phyloP scores from a whole-genome alignment of 1,140 invertebrate species.

The Eciton burchellii region DNA sequence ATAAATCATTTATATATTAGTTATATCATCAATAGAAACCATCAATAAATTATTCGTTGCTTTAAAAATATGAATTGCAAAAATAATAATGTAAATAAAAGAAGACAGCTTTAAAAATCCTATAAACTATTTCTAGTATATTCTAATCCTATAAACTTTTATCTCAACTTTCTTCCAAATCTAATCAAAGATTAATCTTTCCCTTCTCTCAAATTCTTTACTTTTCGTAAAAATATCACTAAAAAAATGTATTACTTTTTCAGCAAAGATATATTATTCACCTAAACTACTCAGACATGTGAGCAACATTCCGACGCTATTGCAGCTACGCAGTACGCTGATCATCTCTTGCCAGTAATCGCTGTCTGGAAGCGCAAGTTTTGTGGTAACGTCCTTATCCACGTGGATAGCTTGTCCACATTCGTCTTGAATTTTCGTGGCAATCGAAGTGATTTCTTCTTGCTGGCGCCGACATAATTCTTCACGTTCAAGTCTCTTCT shows the following conservation, averaged over 20 bases:
- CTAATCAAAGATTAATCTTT: too few relatives aligned
- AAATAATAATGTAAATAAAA: not conserved
- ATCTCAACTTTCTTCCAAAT: too few relatives aligned
- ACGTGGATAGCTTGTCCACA: not conserved
- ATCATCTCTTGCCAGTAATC: constrained; percentile 30
- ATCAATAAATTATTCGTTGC: not conserved
- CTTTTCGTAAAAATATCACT: not conserved
- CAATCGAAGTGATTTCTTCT: not conserved
- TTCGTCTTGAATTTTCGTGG: constrained; percentile 12
- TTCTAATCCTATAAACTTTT: too few relatives aligned
- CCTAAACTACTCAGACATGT: constrained; percentile 20
- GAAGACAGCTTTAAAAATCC: not conserved
- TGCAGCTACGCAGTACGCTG: not conserved
- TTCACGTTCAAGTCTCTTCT: constrained; percentile 54
- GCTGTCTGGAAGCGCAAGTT: not conserved
- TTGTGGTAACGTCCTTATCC: constrained; percentile 8
- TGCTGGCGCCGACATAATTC: not conserved
- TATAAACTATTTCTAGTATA: too few relatives aligned
- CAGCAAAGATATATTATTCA: not conserved
- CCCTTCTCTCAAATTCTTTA: not conserved
- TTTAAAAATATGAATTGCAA: not conserved
- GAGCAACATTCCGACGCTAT: not conserved
- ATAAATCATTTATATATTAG: constrained; percentile 31
- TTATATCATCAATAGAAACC: not conserved
- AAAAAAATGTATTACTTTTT: not conserved